Evolutionary conservation across 2,797 vertebrate genomes (phyloP).

Genomic region (Eospalax fontanierii): DNA sequence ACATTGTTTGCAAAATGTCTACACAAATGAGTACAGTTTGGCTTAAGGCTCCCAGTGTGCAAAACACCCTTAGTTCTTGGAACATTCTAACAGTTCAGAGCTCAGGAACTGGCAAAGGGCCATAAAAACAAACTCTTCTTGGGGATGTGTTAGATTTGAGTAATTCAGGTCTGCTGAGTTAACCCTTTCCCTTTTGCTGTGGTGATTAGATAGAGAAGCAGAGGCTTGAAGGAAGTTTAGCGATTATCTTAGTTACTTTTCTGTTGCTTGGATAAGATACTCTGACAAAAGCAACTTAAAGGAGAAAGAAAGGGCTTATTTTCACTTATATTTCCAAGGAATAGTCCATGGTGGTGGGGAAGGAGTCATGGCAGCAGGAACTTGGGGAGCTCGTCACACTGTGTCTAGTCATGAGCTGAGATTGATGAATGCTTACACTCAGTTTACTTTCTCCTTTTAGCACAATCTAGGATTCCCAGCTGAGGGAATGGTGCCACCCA

Average conservation of each 20-base stretch:
- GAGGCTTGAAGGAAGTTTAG: background rate
- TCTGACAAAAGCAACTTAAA: background rate
- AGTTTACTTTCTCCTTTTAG: background rate
- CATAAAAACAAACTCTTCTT: background rate
- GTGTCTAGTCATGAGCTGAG: background rate
- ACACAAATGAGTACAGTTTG: constrained; percentile 15
- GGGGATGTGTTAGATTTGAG: background rate
- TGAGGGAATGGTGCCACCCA: background rate
- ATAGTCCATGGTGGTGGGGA: background rate
- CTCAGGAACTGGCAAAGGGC: background rate
- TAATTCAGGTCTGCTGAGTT: background rate
- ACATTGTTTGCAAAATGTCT: background rate
- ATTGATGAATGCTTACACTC: background rate
- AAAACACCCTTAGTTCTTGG: background rate
- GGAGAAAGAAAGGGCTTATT: background rate
- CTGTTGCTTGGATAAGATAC: background rate
- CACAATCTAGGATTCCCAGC: background rate
- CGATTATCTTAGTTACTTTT: background rate
- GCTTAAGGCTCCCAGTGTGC: background rate
- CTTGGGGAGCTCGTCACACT: background rate
- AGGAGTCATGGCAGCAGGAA: background rate
- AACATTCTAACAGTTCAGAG: background rate
- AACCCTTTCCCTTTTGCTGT: background rate
- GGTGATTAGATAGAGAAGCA: background rate
- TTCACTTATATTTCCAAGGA: background rate